Evolutionary conservation across 2,888 invertebrate genomes (phyloP).

Genomic region (Drosophila paucipuncta): DNA sequence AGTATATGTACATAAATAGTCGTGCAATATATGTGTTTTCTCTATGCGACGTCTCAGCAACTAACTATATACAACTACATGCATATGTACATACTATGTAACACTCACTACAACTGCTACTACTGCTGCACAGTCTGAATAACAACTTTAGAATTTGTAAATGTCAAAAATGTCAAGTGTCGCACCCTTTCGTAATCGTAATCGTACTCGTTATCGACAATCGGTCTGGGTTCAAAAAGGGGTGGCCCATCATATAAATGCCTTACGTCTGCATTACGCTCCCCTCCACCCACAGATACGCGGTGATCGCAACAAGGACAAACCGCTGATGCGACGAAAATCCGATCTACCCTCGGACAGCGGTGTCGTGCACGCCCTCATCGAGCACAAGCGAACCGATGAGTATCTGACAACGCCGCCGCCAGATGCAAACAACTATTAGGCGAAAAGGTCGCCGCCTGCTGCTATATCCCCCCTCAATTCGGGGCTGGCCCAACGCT

Average conservation of each 20-base stretch:
- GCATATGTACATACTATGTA: slow-evolving; percentile 2
- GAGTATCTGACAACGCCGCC: slow-evolving; percentile 94
- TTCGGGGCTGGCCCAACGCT: slow-evolving; percentile 54
- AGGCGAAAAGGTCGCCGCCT: slow-evolving; percentile 82
- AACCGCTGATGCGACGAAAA: slow-evolving; percentile 96
- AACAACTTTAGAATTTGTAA: slow-evolving; percentile 39
- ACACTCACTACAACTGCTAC: slow-evolving; percentile 8
- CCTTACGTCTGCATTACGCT: slow-evolving; percentile 61
- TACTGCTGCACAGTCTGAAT: slow-evolving; percentile 8
- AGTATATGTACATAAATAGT: slow-evolving; percentile 23
- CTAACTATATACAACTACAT: slow-evolving; percentile 27
- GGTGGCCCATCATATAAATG: slow-evolving; percentile 37
- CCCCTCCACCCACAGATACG: slow-evolving; percentile 77
- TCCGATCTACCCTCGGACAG: slow-evolving; percentile 98
- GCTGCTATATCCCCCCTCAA: slow-evolving; percentile 5
- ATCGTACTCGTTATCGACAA: slow-evolving; percentile 34
- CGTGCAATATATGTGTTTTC: slow-evolving; percentile 25
- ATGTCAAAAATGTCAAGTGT: slow-evolving; percentile 43
- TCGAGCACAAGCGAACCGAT: slow-evolving; percentile 96
- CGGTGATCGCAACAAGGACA: slow-evolving; percentile 90
- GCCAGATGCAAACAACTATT: slow-evolving; percentile 95
- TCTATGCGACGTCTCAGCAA: slow-evolving; percentile 14
- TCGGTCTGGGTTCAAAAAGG: slow-evolving; percentile 24
- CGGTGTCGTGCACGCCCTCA: slow-evolving; percentile 95
- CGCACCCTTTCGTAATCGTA: slow-evolving; percentile 35